Conservation (phyloP, 2,797 vertebrate species). For the Huso huso region DNA sequence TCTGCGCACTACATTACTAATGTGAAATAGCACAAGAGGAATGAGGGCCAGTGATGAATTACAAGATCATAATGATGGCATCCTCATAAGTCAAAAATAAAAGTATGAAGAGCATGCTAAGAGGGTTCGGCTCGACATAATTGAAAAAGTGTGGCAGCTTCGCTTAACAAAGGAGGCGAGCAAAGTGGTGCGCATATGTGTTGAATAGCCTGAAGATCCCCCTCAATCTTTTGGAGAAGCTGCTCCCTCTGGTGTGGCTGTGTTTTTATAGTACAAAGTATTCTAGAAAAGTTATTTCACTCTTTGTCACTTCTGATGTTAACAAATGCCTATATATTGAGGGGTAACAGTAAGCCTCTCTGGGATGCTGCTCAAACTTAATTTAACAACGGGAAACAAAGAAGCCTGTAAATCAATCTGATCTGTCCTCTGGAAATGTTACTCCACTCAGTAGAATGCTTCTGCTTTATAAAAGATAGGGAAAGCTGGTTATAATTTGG, state of each 20-base stretch:
- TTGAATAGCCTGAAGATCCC: conserved; percentile 59
- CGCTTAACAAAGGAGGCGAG: conserved; percentile 33
- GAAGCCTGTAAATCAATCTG: conserved; percentile 27
- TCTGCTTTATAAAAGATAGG: too few species aligned
- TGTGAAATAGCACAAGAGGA: conserved; percentile 60
- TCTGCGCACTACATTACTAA: conserved; percentile 75
- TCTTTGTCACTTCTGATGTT: conserved; percentile 45
- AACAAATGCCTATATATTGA: conserved; percentile 53
- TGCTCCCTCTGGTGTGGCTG: conserved; percentile 39
- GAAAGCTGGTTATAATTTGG: too few species aligned
- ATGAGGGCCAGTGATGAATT: conserved; percentile 64
- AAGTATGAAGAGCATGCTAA: conserved; percentile 52
- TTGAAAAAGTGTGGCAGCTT: conserved; percentile 24
- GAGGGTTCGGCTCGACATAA: conserved; percentile 46
- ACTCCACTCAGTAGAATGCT: too few species aligned
- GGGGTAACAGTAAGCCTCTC: conserved; percentile 38
- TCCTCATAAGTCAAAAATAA: conserved; percentile 73
- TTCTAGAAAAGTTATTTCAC: conserved; percentile 50
- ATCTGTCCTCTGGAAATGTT: conserved; percentile 13
- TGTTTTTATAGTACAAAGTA: conserved; percentile 36
- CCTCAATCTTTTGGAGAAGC: conserved; percentile 60
- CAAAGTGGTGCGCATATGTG: conserved; percentile 21
- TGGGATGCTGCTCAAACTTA: conserved; percentile 22
- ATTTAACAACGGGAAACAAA: conserved; percentile 8
- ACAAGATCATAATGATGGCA: conserved; percentile 58